phyloP scores from a whole-genome alignment of 2,797 vertebrate genomes.

The Pseudopleuronectes americanus region DNA sequence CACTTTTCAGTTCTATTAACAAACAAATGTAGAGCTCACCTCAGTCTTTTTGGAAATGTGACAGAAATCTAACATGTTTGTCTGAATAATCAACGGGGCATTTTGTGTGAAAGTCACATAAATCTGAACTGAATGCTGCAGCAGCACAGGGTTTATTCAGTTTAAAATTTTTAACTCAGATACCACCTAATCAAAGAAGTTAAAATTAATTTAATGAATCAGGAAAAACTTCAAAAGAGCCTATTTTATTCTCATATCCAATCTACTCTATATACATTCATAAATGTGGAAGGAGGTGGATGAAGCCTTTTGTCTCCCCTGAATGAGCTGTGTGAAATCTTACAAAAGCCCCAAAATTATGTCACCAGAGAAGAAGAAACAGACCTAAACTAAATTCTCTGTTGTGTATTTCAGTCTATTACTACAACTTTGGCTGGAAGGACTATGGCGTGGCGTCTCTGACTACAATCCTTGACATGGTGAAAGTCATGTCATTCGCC shows the following conservation, averaged over 20 bases:
- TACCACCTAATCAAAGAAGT: neutral
- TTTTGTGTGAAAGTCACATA: neutral
- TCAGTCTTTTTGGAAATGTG: neutral
- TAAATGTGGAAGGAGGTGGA: too few species aligned
- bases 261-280: too few species aligned
- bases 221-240: neutral
- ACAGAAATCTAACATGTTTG: neutral
- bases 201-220: neutral
- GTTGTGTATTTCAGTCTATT: slow-evolving; percentile 88
- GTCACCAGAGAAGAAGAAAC: neutral
- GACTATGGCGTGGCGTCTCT: slow-evolving; percentile 98
- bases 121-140: neutral
- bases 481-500: slow-evolving; percentile 97
- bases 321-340: neutral
- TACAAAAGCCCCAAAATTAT: neutral
- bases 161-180: neutral
- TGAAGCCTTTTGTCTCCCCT: too few species aligned
- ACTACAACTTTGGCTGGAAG: slow-evolving; percentile 99
- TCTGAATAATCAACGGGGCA: neutral
- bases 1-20: neutral
- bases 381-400: neutral
- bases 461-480: slow-evolving; percentile 97
- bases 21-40: neutral
- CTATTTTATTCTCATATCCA: too few species aligned
- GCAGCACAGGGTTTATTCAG: neutral